Evolutionary conservation across 2,797 vertebrate genomes (phyloP).

Genomic region (Liparis tanakae): DNA sequence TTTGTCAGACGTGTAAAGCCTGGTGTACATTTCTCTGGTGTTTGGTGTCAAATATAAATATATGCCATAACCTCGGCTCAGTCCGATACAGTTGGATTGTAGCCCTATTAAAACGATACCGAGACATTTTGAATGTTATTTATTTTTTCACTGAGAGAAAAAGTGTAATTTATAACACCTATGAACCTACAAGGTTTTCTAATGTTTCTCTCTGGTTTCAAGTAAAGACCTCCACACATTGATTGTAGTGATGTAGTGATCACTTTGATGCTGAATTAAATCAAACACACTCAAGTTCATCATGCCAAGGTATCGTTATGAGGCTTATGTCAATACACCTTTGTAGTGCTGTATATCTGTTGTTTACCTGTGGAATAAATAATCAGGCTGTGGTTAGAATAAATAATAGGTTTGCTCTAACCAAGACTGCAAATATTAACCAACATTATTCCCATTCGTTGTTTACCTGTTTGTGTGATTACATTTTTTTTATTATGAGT

Average conservation of each 20-base stretch:
- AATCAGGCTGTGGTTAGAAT: conserved; percentile 61
- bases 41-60: conserved; percentile 42
- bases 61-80: conserved; percentile 17
- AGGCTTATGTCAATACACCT: conserved; percentile 33
- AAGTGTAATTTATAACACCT: background rate
- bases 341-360: conserved; percentile 38
- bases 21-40: conserved; percentile 35
- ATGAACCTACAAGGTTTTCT: conserved; percentile 16
- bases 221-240: conserved; percentile 22
- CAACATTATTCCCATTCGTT: conserved; percentile 29
- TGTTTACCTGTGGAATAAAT: conserved; percentile 46
- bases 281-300: conserved; percentile 33
- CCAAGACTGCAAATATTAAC: conserved; percentile 39
- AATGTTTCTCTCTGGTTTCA: conserved; percentile 8
- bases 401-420: conserved; percentile 45
- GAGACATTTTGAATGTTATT: conserved; percentile 55
- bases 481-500: background rate
- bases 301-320: conserved; percentile 45
- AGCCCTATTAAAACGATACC: conserved; percentile 32
- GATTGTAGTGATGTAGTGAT: background rate
- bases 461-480: conserved; percentile 38
- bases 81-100: conserved; percentile 16
- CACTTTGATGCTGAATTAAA: conserved; percentile 5
- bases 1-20: conserved; percentile 28
- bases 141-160: conserved; percentile 14